Evolutionary conservation across 1,140 invertebrate genomes (phyloP), one percentile per base, ranked within the genome.

Genomic region (Drosophila mauritiana): DNA sequence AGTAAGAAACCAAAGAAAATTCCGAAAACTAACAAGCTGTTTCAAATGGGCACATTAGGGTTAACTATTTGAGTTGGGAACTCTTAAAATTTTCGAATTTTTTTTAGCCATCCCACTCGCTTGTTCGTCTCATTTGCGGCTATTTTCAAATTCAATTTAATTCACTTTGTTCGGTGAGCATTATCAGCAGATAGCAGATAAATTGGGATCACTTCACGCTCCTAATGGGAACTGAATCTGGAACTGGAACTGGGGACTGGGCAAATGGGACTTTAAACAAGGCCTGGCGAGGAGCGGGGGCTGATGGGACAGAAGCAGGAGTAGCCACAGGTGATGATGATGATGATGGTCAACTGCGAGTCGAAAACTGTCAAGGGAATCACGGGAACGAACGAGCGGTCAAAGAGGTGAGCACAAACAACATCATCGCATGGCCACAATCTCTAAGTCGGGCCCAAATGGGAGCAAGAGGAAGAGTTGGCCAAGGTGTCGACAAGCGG

Each of bases 111-210:
- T 51, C 27, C 69, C 67, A 45, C 40, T 48, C 27, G 27, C 43
- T 61, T 34, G 49, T 53, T 51, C 40, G 36, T 65, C 68, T 58
- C 56, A 67, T 77, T 61, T 62, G 74, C 63, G 73, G 73, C 56
- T 86, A 88, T 79, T 90, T 86, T 78, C 80, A 76, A 79, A 81
- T 85, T 88, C 86, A 91, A 91, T 91, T 91, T 90, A 91, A 91
- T 91, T 91, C 90, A 91, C 90, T 91, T 91, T 91, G 90, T 91
- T 91, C 90, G 90, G 79, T 91, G 90, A 91, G 90, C 90, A 91
- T 91, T 91, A 91, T 91, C 90, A 69, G 81, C 61, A 76, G 90
- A 91, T 91, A 91, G 84, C 86, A 82, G 90, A 91, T 91, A 90
- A 91, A 91, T 89, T 78, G 79, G 90, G 90, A 91, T 91, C 81